Base-by-base conservation (phyloP, 2,888 invertebrate species). In the Caenorhabditis macrosperma region DNA sequence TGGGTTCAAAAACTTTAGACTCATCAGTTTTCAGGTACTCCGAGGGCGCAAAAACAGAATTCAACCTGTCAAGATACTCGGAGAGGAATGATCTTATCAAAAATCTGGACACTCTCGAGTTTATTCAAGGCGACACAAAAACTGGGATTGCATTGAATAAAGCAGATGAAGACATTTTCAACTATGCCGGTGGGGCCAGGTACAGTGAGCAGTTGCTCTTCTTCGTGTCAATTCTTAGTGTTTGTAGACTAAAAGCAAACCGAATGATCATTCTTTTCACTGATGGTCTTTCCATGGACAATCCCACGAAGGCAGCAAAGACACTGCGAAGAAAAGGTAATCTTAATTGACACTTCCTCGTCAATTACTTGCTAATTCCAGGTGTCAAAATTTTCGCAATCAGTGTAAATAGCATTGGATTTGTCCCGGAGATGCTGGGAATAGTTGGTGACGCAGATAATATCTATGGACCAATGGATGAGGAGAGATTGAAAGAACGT, bases 281-380 rank as follows among this genome's bases (percentile, higher is more conserved):
- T 7, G 88, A 90, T 68, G 90, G 89, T 6, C 75, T 87, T 20
- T 86, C 87, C 15, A 85, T 90, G 74, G 90, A 90, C 64, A 87
- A 90, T 74, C 89, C 89, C n/a, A 63, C 82, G 0, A 81, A 82
- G 57, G 78, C 86, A 5, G 85, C 88, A 0, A 82, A 85, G 20
- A 75, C 85, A n/a, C 66, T 90, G 28, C 44, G 90, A 10, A 17
- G 81, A 52, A 77, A 78, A 74, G 79, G 79, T 78, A 44, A 17
- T 33, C 15, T 24, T 4, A n/a, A 15, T 1, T 33, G 6, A 35
- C n/a, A n/a, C n/a, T n/a, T n/a, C n/a, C n/a, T n/a, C n/a, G n/a
- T n/a, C n/a, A n/a, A n/a, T n/a, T n/a, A n/a, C n/a, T n/a, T n/a
- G n/a, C n/a, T n/a, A n/a, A n/a, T 63, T 22, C n/a, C 68, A 71